A percentile compares a stretch with the other conserved stretches of the same genome.
These are phyloP conservation scores for Drosophila seguyi DNA, from an alignment of 1,140 invertebrate genomes.

Conservation along the genomic window DNA sequence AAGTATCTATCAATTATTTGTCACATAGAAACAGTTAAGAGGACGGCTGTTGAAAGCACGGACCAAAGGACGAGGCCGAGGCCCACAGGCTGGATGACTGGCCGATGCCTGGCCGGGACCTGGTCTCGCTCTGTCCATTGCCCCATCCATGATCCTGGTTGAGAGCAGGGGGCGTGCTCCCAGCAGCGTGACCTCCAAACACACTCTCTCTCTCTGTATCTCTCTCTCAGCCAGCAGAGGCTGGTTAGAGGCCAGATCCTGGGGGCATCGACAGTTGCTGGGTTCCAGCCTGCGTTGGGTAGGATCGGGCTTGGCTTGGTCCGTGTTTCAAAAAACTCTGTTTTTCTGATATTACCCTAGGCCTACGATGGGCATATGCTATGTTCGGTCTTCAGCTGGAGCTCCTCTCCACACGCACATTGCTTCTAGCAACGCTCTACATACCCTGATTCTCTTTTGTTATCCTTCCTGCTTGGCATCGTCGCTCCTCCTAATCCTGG, in stretches of 20 bases:
- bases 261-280: background rate
- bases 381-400: slow-evolving; percentile 19
- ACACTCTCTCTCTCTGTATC: background rate
- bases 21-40: slow-evolving; percentile 82
- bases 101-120: slow-evolving; percentile 4
- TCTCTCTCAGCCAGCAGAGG: slow-evolving; percentile 1
- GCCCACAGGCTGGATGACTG: background rate
- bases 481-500: background rate
- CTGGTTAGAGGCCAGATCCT: slow-evolving; percentile 39
- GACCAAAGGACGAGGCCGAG: slow-evolving; percentile 44
- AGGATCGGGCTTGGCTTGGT: slow-evolving; percentile 31
- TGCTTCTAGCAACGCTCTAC: slow-evolving; percentile 67
- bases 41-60: slow-evolving; percentile 77
- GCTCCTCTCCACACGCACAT: slow-evolving; percentile 15
- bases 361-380: slow-evolving; percentile 6
- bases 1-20: slow-evolving; percentile 71
- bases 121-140: background rate
- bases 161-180: slow-evolving; percentile 29
- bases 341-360: slow-evolving; percentile 31
- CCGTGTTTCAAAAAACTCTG: slow-evolving; percentile 56
- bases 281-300: background rate
- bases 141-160: slow-evolving; percentile 1
- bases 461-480: slow-evolving; percentile 3
- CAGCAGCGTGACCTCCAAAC: slow-evolving; percentile 5
- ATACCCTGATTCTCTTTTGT: slow-evolving; percentile 59